Evolutionary conservation across 2,797 vertebrate species (phyloP).

Genomic region (Scomberomorus guttatus): DNA sequence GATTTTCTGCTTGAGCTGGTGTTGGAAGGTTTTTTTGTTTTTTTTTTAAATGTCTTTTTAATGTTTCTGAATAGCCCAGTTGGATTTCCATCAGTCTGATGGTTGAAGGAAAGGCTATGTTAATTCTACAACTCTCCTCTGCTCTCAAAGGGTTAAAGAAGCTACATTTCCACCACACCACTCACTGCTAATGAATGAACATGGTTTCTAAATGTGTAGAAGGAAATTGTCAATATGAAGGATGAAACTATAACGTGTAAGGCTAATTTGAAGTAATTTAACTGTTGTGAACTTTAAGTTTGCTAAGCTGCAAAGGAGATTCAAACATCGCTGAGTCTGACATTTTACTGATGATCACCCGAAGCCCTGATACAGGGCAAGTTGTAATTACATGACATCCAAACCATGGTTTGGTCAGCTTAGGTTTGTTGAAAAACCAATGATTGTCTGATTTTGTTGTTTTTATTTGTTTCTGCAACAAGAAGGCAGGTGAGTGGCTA

Average conservation of each 20-base stretch:
- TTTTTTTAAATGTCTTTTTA: not conserved
- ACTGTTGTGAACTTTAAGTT: conserved; percentile 36
- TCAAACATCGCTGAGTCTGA: conserved; percentile 48
- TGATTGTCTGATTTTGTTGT: conserved; percentile 49
- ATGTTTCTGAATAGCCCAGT: not conserved
- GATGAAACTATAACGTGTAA: conserved; percentile 1
- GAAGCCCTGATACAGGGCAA: conserved; percentile 24
- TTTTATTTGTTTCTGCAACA: conserved; percentile 43
- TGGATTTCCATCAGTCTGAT: not conserved
- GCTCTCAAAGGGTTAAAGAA: conserved; percentile 6
- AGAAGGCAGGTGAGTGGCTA: conserved; percentile 23
- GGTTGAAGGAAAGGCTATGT: not conserved
- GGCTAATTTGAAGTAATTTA: conserved; percentile 39
- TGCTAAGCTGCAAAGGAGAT: conserved; percentile 52
- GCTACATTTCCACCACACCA: not conserved
- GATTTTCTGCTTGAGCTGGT: conserved; percentile 20
- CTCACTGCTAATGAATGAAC: conserved; percentile 13
- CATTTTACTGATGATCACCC: conserved; percentile 39
- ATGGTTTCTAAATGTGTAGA: conserved; percentile 6
- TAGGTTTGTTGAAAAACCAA: conserved; percentile 82
- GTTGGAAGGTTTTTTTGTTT: not conserved
- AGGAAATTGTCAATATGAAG: conserved; percentile 36
- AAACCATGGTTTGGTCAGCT: conserved; percentile 60
- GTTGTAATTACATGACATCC: conserved; percentile 54
- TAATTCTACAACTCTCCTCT: not conserved